phyloP scores from a whole-genome alignment of 2,888 invertebrate species.

The Drosophila pseudotakahashii region DNA sequence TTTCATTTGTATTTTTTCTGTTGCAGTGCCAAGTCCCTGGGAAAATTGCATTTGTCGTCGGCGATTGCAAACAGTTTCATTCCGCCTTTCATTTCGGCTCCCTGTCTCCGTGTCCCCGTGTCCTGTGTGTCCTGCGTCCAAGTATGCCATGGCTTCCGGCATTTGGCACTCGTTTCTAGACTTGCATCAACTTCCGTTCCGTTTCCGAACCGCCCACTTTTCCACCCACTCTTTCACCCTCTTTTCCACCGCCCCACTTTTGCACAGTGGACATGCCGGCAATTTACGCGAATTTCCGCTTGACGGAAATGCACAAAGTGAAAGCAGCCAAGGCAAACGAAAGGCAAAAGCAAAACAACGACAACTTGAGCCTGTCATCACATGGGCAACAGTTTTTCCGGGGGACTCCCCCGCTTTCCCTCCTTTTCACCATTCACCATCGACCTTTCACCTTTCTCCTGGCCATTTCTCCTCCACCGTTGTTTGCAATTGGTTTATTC shows the following conservation, averaged over 20 bases:
- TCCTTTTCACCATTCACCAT: background rate
- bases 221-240: background rate
- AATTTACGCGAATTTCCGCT: constrained; percentile 77
- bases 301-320: constrained; percentile 79
- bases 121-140: constrained; percentile 30
- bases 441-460: background rate
- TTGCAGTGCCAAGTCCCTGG: constrained; percentile 8
- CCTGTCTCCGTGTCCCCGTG: constrained; percentile 6
- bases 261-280: constrained; percentile 67
- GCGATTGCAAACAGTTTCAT: constrained; percentile 44
- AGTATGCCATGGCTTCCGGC: constrained; percentile 70
- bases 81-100: constrained; percentile 27
- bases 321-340: constrained; percentile 47
- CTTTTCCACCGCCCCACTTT: background rate
- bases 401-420: background rate
- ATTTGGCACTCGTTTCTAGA: constrained; percentile 79
- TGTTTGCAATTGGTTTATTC: constrained; percentile 26
- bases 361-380: constrained; percentile 64
- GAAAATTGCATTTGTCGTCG: constrained; percentile 59
- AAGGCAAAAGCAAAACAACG: constrained; percentile 33
- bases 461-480: background rate
- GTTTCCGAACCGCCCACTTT: background rate
- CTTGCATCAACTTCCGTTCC: constrained; percentile 73
- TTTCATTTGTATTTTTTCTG: background rate
- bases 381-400: constrained; percentile 52